Evolutionary conservation across 2,797 vertebrate species (phyloP).

Genomic region (Selene dorsalis): DNA sequence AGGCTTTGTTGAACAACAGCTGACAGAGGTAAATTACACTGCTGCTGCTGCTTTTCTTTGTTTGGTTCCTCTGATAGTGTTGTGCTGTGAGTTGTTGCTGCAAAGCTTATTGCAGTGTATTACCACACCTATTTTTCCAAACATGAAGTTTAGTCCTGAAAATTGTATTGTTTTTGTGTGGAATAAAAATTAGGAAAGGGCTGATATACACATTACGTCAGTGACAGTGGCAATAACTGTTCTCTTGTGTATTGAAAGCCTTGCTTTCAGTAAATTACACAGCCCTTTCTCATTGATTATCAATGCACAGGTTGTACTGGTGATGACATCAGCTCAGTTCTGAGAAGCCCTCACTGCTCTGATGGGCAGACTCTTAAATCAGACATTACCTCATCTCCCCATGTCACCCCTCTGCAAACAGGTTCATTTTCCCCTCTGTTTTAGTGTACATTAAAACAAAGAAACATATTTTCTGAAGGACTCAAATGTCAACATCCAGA

Average conservation of each 20-base stretch:
- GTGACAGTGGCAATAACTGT: neutral
- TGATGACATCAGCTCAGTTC: slow-evolving; percentile 79
- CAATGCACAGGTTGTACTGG: slow-evolving; percentile 62
- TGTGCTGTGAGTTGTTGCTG: neutral
- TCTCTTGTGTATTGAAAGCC: slow-evolving; percentile 1
- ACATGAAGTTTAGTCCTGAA: neutral
- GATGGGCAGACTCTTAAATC: slow-evolving; percentile 59
- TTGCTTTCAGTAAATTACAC: slow-evolving; percentile 11
- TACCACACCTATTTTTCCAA: neutral
- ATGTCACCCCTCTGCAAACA: slow-evolving; percentile 18
- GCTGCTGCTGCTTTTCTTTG: slow-evolving; percentile 60
- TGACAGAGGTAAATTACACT: slow-evolving; percentile 85
- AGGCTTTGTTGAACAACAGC: slow-evolving; percentile 83
- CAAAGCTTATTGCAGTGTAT: neutral
- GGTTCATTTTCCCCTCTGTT: neutral
- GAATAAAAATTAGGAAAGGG: slow-evolving; percentile 4
- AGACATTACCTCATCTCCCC: slow-evolving; percentile 77
- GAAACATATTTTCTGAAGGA: neutral
- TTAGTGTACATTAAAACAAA: neutral
- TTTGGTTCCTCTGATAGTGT: slow-evolving; percentile 37
- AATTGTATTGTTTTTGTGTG: neutral
- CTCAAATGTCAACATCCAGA: neutral
- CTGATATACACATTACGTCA: neutral
- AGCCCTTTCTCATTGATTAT: slow-evolving; percentile 47
- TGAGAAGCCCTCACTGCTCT: slow-evolving; percentile 63